phyloP scores from a whole-genome alignment of 2,113 vertebrate genomes.

The Antigone vipio region DNA sequence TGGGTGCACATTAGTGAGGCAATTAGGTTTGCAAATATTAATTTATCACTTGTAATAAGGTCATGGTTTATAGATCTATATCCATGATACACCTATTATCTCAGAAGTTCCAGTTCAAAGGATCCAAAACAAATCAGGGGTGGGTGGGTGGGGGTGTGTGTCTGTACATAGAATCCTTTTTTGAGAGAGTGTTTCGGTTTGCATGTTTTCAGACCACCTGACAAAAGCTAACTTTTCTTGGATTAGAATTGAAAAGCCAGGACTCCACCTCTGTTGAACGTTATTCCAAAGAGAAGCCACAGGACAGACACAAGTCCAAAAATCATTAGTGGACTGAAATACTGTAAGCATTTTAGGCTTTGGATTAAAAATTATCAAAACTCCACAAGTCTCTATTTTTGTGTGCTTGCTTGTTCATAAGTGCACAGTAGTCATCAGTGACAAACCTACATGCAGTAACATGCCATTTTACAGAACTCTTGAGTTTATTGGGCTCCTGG shows the following conservation, averaged over 20 bases:
- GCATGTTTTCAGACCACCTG: not conserved
- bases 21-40: constrained; percentile 71
- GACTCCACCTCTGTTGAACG: not conserved
- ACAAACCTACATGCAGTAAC: not conserved
- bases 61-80: constrained; percentile 60
- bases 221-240: not conserved
- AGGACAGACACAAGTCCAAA: not conserved
- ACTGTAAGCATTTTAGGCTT: not conserved
- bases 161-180: not conserved
- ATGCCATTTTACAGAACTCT: not conserved
- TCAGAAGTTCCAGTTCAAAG: constrained; percentile 37
- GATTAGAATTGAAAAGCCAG: not conserved
- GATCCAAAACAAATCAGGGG: not conserved
- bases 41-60: constrained; percentile 68
- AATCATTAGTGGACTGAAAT: not conserved
- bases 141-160: no score
- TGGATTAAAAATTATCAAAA: not conserved
- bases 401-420: not conserved
- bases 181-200: not conserved
- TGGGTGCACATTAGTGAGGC: constrained; percentile 65
- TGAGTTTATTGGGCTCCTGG: not conserved
- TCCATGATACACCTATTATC: constrained; percentile 45
- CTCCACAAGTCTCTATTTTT: not conserved
- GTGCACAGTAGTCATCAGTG: not conserved
- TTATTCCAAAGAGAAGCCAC: not conserved